These are phyloP conservation scores for Stenolophus ochropezus DNA, from an alignment of 2,888 invertebrate species.

Conservation along the genomic window DNA sequence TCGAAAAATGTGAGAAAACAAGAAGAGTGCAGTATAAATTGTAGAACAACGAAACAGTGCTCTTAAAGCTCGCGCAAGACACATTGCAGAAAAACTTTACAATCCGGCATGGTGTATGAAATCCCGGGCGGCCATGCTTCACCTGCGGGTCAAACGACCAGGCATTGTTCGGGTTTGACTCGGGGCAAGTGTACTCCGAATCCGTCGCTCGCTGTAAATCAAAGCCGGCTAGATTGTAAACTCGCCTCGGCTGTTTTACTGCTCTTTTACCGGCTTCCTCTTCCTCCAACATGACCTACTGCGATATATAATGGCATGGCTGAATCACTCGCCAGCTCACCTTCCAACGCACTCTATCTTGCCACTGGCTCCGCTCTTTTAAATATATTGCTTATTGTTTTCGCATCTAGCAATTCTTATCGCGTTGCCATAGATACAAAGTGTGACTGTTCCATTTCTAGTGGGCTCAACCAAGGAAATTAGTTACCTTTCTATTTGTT, in stretches of 20 bases:
- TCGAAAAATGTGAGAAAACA: conserved; percentile 35
- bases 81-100: conserved; percentile 38
- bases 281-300: conserved; percentile 49
- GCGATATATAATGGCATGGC: conserved; percentile 39
- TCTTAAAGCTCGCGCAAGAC: conserved; percentile 34
- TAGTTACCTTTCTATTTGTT: no score
- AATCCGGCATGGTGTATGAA: conserved; percentile 27
- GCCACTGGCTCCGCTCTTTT: background rate
- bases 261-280: conserved; percentile 47
- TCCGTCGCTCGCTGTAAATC: conserved; percentile 51
- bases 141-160: conserved; percentile 30
- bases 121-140: conserved; percentile 15
- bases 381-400: conserved; percentile 4
- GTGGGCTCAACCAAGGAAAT: no score
- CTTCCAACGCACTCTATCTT: conserved; percentile 7
- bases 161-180: conserved; percentile 34
- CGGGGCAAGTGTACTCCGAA: conserved; percentile 39
- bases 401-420: no score
- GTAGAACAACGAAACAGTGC: conserved; percentile 38
- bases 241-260: conserved; percentile 50
- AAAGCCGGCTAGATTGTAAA: conserved; percentile 53
- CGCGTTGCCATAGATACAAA: no score
- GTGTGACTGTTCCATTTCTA: no score
- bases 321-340: conserved; percentile 41
- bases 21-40: conserved; percentile 17